A percentile compares a stretch with the other conserved stretches of the same genome.
phyloP scores from a whole-genome alignment of 1,140 invertebrate genomes.

The Camponotus floridanus region DNA sequence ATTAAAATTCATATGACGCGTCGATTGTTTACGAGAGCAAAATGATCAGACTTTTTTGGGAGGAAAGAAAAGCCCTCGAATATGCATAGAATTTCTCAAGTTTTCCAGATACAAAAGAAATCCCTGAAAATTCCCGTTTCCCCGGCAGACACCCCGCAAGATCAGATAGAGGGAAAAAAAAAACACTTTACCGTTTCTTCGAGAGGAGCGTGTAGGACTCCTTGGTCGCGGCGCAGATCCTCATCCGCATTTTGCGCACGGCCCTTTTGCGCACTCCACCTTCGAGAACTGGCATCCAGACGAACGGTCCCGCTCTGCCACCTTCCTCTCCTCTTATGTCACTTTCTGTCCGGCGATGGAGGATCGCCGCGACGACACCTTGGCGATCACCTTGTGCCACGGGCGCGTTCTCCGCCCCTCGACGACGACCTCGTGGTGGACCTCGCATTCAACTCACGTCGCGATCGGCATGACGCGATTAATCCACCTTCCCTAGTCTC shows the following conservation, averaged over 20 bases:
- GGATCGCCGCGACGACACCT: constrained; percentile 45
- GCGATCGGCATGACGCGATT: constrained; percentile 66
- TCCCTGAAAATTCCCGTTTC: too few relatives aligned
- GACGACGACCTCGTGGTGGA: constrained; percentile 17
- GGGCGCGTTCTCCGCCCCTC: constrained; percentile 53
- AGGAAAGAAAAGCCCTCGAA: too few relatives aligned
- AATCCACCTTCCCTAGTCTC: constrained; percentile 47
- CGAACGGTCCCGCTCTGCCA: constrained; percentile 16
- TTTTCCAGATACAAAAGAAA: too few relatives aligned
- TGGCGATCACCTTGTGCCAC: constrained; percentile 54
- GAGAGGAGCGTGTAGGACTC: constrained; percentile 83
- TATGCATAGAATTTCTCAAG: background rate
- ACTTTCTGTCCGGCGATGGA: background rate
- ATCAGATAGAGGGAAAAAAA: background rate
- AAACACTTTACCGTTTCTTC: constrained; percentile 79
- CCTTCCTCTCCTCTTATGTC: constrained; percentile 7
- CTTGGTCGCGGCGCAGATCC: constrained; percentile 81
- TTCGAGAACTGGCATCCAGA: constrained; percentile 82
- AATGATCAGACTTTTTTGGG: too few relatives aligned
- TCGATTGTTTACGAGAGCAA: too few relatives aligned
- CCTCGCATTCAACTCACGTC: constrained; percentile 38
- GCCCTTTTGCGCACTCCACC: constrained; percentile 76
- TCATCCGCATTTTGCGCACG: constrained; percentile 82
- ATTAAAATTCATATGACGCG: too few relatives aligned
- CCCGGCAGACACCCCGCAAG: too few relatives aligned